Evolutionary conservation across 2,113 vertebrate species (phyloP), one percentile per base, ranked within the genome.

Genomic region (Prunella himalayana): DNA sequence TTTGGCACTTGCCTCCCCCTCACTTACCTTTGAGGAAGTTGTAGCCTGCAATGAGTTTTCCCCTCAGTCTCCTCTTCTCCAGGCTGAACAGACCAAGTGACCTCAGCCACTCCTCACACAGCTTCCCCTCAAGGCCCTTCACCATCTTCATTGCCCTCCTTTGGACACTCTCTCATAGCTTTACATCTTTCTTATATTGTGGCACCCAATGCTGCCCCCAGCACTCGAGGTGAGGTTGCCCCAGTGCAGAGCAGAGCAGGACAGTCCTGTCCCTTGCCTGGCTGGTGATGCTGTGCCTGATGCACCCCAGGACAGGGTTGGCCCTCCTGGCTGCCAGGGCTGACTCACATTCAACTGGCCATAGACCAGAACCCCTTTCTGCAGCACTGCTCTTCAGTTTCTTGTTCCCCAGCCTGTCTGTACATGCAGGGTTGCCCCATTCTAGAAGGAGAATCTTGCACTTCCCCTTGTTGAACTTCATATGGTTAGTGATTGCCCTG

Each of bases 301-400:
- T 54, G 56, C 2, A 0, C 39, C 27, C n/a, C 56, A 47, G 75
- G 56, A 35, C 30, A 30, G 0, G 0, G 4, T 0, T 70, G 47
- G 1, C 2, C 13, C 41, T 63, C 41, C 49, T 63, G 64, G 64
- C 47, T 78, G n/a, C 41, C 65, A 63, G 41, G 39, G 47, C 41
- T 47, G 39, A 1, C 20, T 30, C 15, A 28, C 0, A 1, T 30
- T 25, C 28, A 24, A 1, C 19, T 14, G 15, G 3, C 19, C 23
- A 23, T 11, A 0, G 0, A 47, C 4, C n/a, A 54, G 20, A 15
- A 47, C 1, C 1, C 10, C n/a, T 79, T 63, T 54, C 24, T 5
- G 1, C 3, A 9, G n/a, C 0, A 0, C 8, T 61, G 19, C 10
- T 47, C 6, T 71, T 6, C n/a, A 79, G 41, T 7, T 11, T 47